These are phyloP conservation scores for Drosophila multiciliata DNA, from an alignment of 2,888 invertebrate species.

Conservation along the genomic window DNA sequence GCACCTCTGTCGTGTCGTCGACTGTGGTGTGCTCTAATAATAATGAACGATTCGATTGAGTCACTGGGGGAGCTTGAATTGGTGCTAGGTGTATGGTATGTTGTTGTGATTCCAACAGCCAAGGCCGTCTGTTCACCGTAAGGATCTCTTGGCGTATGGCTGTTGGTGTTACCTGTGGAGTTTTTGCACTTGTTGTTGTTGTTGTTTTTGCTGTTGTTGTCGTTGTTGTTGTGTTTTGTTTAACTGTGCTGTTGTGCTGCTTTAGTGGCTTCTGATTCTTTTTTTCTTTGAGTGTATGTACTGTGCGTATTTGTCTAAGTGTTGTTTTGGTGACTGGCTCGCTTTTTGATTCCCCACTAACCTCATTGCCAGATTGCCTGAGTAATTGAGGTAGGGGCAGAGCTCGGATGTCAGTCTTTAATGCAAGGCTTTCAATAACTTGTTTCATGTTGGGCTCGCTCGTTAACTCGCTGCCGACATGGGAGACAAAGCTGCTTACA, in stretches of 20 bases:
- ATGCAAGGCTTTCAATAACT: slow-evolving; percentile 24
- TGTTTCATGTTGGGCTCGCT: slow-evolving; percentile 39
- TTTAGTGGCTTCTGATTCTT: not conserved
- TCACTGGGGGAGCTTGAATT: slow-evolving; percentile 70
- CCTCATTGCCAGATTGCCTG: slow-evolving; percentile 33
- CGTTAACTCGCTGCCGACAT: slow-evolving; percentile 57
- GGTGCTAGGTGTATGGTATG: slow-evolving; percentile 59
- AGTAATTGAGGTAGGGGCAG: slow-evolving; percentile 28
- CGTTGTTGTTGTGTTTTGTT: slow-evolving; percentile 3
- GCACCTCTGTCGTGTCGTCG: slow-evolving; percentile 55
- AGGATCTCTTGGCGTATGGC: slow-evolving; percentile 47
- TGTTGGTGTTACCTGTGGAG: slow-evolving; percentile 14
- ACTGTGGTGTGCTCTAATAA: slow-evolving; percentile 43
- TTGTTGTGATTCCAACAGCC: slow-evolving; percentile 58
- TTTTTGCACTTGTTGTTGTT: slow-evolving; percentile 19
- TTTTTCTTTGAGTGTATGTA: slow-evolving; percentile 17
- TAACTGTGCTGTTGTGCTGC: slow-evolving; percentile 15
- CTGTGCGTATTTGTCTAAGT: slow-evolving; percentile 17
- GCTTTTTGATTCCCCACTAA: slow-evolving; percentile 28
- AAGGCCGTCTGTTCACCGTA: slow-evolving; percentile 55
- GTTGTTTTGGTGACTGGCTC: slow-evolving; percentile 13
- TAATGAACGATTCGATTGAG: slow-evolving; percentile 61
- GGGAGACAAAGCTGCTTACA: slow-evolving; percentile 41
- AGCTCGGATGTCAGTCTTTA: slow-evolving; percentile 25
- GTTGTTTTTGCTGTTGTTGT: slow-evolving; percentile 10